Evolutionary conservation across 2,888 invertebrate species (phyloP), one percentile per base, ranked within the genome.

Genomic region (Dendrolimus houi): DNA sequence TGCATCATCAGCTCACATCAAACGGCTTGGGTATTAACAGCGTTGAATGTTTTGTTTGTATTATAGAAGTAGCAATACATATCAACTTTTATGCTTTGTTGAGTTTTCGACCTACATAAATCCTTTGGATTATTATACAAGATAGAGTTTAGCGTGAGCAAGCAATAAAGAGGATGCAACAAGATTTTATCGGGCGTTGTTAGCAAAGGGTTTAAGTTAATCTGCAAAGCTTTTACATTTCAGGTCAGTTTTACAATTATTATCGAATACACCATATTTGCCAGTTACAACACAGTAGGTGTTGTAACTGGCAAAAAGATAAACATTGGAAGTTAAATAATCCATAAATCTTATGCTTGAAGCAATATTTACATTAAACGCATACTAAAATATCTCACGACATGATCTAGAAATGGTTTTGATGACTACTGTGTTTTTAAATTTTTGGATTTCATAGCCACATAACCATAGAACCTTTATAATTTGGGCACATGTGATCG

Each of bases 331-430:
- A 75, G 74, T 77, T 70, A 75, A 80, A 81, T 78, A 79, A 79
- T 76, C 70, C 74, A 83, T 85, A 80, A 84, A 85, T 82, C 81
- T 81, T 68, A 62, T 62, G 71, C 70, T 72, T 74, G 71, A 65
- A 77, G 71, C 72, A 81, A 85, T 81, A 83, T 86, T 84, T 83
- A 78, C 75, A 62, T 75, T 79, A 77, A 62, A 68, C 63, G 63
- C 69, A 78, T 75, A 69, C 75, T 64, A 79, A 82, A 83, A 80
- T 79, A 80, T 72, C 9, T 47, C 73, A 62, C 68, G 73, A 77
- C 72, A 70, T 60, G 68, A 65, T 70, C 68, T 66, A 59, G 62
- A 68, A 66, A 65, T 61, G 63, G 63, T 61, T 63, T 67, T 64
- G 67, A 64, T 60, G 60, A 58, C 58, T 52, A 64, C 64, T 58